Conservation (phyloP, 2,797 vertebrate species). For the Sebastes umbrosus region DNA sequence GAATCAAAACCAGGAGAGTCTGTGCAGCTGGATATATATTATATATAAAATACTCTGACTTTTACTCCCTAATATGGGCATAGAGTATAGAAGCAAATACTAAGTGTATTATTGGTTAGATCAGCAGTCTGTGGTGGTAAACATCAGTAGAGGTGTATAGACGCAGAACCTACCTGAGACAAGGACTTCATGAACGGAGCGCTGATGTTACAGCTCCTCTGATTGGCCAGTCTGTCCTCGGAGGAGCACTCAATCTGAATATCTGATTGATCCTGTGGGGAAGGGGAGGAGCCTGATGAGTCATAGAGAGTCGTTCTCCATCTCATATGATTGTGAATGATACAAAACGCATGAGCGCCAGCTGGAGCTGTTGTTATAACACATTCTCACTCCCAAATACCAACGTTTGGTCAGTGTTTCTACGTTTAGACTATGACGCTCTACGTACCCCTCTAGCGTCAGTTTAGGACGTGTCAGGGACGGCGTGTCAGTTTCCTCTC, state of each 20-base stretch:
- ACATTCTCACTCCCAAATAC: too few species aligned
- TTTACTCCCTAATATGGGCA: neutral
- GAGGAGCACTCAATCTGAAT: constrained; percentile 87
- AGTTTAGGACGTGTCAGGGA: too few species aligned
- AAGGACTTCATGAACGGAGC: constrained; percentile 89
- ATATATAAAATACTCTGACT: neutral
- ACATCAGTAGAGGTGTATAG: neutral
- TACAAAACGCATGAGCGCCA: too few species aligned
- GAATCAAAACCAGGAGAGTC: neutral
- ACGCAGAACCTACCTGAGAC: constrained; percentile 81
- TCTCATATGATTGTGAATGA: too few species aligned
- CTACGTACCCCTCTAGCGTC: too few species aligned
- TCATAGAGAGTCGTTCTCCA: neutral
- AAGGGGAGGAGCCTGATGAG: neutral
- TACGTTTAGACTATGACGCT: too few species aligned
- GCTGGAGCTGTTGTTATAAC: too few species aligned
- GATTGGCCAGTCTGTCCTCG: constrained; percentile 73
- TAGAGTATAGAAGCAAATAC: too few species aligned
- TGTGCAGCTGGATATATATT: too few species aligned
- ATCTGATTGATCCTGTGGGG: constrained; percentile 86
- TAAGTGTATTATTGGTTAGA: too few species aligned
- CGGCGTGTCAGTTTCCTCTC: too few species aligned
- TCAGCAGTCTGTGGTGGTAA: too few species aligned
- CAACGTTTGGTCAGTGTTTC: rapidly evolving
- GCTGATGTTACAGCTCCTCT: constrained; percentile 89